Conservation (phyloP, 2,113 vertebrate genomes). For the Platysternon megacephalum region DNA sequence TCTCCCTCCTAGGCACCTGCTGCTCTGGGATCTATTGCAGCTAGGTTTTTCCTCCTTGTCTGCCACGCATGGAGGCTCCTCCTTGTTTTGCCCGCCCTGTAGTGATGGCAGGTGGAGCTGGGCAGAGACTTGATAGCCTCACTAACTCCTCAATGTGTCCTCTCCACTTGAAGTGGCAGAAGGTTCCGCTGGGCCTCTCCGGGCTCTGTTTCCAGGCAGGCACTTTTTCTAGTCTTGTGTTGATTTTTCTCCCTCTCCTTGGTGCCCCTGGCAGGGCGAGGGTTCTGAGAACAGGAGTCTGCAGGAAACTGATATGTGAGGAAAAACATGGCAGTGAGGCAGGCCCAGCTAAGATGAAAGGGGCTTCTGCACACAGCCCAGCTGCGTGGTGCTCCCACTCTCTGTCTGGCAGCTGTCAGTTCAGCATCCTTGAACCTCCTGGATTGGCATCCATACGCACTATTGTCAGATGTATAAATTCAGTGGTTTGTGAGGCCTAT, state of each 20-base stretch:
- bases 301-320: neutral
- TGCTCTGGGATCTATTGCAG: too few relatives aligned
- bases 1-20: neutral
- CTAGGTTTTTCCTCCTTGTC: too few relatives aligned
- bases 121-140: neutral
- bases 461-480: neutral
- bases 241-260: neutral
- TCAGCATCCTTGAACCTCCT: neutral
- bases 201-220: neutral
- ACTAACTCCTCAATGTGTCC: neutral
- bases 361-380: neutral
- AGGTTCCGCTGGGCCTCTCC: neutral
- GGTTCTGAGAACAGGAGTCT: neutral
- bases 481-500: neutral
- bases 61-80: neutral
- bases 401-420: neutral
- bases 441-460: neutral
- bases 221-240: neutral
- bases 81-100: neutral
- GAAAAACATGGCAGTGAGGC: neutral
- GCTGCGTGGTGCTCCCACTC: neutral
- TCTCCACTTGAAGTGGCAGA: neutral
- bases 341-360: neutral
- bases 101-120: neutral
- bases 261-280: neutral